phyloP scores from a whole-genome alignment of 1,140 invertebrate species.

The Drosophila novamexicana region DNA sequence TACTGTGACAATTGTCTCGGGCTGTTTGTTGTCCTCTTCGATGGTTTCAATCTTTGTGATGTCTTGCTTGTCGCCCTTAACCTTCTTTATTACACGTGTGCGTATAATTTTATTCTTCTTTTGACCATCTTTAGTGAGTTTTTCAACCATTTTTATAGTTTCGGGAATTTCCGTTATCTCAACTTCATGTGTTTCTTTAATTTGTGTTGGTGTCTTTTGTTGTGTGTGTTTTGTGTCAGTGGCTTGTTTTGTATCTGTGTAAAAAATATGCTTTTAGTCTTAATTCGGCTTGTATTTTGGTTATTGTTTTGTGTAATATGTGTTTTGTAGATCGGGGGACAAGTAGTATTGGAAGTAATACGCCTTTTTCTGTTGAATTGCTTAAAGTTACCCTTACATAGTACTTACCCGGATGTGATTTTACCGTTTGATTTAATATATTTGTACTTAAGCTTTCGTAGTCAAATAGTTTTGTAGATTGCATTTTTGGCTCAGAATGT shows the following conservation, averaged over 20 bases:
- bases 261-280: constrained; percentile 75
- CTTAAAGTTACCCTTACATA: constrained; percentile 37
- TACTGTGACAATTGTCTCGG: constrained; percentile 55
- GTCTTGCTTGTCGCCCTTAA: constrained; percentile 77
- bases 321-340: constrained; percentile 68
- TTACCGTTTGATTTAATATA: constrained; percentile 57
- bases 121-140: constrained; percentile 50
- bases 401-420: constrained; percentile 61
- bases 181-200: constrained; percentile 77
- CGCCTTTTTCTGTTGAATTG: constrained; percentile 65
- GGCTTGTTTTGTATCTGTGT: constrained; percentile 85
- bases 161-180: constrained; percentile 80
- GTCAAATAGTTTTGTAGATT: constrained; percentile 23
- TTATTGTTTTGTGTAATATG: constrained; percentile 81
- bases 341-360: constrained; percentile 70
- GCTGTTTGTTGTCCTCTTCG: constrained; percentile 58
- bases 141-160: constrained; percentile 48
- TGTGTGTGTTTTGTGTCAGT: constrained; percentile 85
- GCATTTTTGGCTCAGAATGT: constrained; percentile 9
- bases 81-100: constrained; percentile 58
- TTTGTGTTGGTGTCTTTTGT: constrained; percentile 84
- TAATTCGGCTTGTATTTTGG: constrained; percentile 44
- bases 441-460: constrained; percentile 28
- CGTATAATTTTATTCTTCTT: constrained; percentile 47
- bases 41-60: constrained; percentile 75